Evolutionary conservation across 2,888 invertebrate species (phyloP).

Genomic region (Aradus depressus): DNA sequence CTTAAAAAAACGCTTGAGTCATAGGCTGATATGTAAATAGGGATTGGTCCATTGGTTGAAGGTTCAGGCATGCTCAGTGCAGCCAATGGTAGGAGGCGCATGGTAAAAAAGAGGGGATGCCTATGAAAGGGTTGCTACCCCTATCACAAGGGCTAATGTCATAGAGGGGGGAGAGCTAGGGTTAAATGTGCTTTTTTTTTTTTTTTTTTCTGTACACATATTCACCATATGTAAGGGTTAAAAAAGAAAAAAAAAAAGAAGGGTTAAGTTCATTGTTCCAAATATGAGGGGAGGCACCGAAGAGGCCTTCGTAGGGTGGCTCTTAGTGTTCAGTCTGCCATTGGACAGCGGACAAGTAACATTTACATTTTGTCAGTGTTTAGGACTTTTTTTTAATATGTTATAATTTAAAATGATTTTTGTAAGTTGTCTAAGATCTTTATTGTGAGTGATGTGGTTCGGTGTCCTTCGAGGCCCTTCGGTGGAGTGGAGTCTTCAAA

Average conservation of each 20-base stretch:
- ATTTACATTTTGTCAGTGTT: too few species aligned
- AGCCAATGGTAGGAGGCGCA: constrained; percentile 9
- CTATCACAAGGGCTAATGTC: constrained; percentile 7
- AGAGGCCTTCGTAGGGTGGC: neutral
- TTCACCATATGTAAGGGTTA: constrained; percentile 22
- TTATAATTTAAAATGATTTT: too few species aligned
- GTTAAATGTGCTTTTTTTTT: constrained; percentile 12
- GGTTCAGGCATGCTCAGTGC: constrained; percentile 12
- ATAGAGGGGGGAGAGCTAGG: constrained; percentile 1
- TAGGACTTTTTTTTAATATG: too few species aligned
- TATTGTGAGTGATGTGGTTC: too few species aligned
- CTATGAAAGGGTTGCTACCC: constrained; percentile 9
- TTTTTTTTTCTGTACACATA: constrained; percentile 3
- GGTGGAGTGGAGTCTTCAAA: too few species aligned
- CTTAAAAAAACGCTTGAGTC: too few species aligned
- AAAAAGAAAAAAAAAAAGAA: too few species aligned
- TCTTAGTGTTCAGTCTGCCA: too few species aligned
- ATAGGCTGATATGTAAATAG: constrained; percentile 6
- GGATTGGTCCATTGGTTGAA: constrained; percentile 12
- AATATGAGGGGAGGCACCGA: constrained; percentile 3
- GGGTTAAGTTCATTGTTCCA: constrained; percentile 18
- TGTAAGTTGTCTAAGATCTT: too few species aligned
- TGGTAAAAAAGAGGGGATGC: neutral
- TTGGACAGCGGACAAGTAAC: too few species aligned
- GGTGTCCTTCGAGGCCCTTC: too few species aligned